phyloP scores from a whole-genome alignment of 2,797 vertebrate species.

The Ambastaia sidthimunki region DNA sequence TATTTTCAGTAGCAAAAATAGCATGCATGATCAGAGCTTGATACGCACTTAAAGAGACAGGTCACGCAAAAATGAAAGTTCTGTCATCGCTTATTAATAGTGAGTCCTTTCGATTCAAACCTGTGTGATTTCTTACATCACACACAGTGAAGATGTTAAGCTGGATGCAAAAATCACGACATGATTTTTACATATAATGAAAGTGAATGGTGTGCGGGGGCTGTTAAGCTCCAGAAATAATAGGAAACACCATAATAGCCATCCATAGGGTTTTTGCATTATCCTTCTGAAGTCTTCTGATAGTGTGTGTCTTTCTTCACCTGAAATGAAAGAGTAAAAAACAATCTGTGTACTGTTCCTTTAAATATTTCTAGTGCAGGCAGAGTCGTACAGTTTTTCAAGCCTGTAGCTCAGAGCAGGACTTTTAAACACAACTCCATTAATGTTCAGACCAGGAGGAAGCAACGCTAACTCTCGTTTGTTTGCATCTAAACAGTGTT shows the following conservation, averaged over 20 bases:
- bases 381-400: slow-evolving; percentile 67
- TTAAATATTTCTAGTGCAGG: background rate
- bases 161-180: background rate
- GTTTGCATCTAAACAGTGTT: slow-evolving; percentile 49
- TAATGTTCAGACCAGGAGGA: slow-evolving; percentile 77
- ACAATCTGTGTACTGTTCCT: background rate
- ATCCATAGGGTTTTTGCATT: background rate
- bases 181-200: background rate
- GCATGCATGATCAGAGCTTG: slow-evolving; percentile 66
- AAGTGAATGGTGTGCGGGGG: background rate
- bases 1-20: slow-evolving; percentile 66
- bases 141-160: background rate
- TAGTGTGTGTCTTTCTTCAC: too few relatives aligned
- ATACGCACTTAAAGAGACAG: slow-evolving; percentile 59
- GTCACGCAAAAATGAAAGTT: slow-evolving; percentile 17
- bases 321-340: too few relatives aligned
- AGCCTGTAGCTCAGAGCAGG: slow-evolving; percentile 72
- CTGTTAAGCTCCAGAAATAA: background rate
- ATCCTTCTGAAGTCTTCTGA: too few relatives aligned
- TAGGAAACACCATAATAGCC: background rate
- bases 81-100: background rate
- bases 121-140: background rate
- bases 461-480: slow-evolving; percentile 54
- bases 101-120: background rate
- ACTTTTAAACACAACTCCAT: slow-evolving; percentile 81